Conservation (phyloP, 2,113 vertebrate genomes). For the Datnioides undecimradiatus region DNA sequence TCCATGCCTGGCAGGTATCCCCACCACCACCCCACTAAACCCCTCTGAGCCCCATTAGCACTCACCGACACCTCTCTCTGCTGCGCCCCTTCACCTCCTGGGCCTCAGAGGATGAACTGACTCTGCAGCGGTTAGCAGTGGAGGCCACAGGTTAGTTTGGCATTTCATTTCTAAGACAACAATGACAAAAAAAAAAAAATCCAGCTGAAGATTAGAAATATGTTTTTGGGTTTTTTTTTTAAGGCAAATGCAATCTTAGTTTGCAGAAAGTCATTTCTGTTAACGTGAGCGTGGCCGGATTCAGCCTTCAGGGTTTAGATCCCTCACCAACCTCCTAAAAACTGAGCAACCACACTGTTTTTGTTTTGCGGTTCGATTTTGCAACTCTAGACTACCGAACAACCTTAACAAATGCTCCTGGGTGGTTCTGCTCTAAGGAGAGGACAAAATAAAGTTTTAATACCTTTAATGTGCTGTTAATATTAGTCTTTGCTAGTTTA, state of each 20-base stretch:
- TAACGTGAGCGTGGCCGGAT: background rate
- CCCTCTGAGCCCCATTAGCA: background rate
- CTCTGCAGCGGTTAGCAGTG: background rate
- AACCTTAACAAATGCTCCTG: no score
- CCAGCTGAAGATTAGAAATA: no score
- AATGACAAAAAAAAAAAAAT: no score
- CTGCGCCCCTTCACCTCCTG: background rate
- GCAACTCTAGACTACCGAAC: background rate
- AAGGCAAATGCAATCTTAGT: background rate
- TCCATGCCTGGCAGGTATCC: background rate
- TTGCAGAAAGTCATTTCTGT: background rate
- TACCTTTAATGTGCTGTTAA: background rate
- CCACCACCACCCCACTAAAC: no score
- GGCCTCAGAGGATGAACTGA: background rate
- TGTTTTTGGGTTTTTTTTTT: no score
- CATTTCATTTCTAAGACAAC: background rate
- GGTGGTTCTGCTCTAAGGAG: background rate
- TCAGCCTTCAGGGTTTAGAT: background rate
- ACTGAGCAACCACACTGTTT: no score
- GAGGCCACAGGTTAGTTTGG: background rate
- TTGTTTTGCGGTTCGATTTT: background rate
- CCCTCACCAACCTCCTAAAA: no score
- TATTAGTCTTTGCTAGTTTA: no score
- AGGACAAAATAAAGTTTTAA: background rate
- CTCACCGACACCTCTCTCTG: background rate